phyloP scores from a whole-genome alignment of 2,888 invertebrate species.

The Drosophila rubida region DNA sequence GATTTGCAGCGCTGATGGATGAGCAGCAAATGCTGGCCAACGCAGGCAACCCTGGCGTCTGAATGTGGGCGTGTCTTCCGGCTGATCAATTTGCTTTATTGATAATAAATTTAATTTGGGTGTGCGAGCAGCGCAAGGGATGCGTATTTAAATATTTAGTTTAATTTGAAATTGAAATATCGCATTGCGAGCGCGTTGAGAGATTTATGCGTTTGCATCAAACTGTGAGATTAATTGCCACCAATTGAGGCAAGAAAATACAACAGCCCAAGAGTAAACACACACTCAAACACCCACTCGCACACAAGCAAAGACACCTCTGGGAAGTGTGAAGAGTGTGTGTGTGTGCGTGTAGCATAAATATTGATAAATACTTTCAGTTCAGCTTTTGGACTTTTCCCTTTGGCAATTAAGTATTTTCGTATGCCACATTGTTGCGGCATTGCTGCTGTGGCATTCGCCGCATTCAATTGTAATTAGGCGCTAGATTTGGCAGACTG shows the following conservation, averaged over 20 bases:
- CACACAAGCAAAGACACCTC: not conserved
- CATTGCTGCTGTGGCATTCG: constrained; percentile 18
- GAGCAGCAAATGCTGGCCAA: constrained; percentile 16
- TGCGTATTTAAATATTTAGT: constrained; percentile 79
- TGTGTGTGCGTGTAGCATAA: constrained; percentile 20
- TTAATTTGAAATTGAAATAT: constrained; percentile 80
- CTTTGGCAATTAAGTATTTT: constrained; percentile 30
- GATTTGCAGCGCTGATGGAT: constrained; percentile 60
- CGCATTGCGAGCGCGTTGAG: constrained; percentile 68
- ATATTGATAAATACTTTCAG: constrained; percentile 43
- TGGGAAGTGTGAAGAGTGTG: constrained; percentile 3
- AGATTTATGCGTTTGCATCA: constrained; percentile 83
- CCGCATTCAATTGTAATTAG: constrained; percentile 57
- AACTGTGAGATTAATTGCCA: constrained; percentile 82
- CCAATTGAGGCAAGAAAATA: constrained; percentile 53
- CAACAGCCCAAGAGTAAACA: constrained; percentile 57
- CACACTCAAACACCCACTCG: not conserved
- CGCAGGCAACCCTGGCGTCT: not conserved
- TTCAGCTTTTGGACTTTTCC: constrained; percentile 1
- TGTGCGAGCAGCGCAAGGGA: constrained; percentile 30
- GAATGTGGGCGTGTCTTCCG: constrained; percentile 2
- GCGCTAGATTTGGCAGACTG: constrained; percentile 47
- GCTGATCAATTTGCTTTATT: constrained; percentile 57
- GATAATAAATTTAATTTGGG: constrained; percentile 65
- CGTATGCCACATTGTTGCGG: constrained; percentile 1